These are phyloP conservation scores for Drosophila arawakana DNA, from an alignment of 1,140 invertebrate species.

Conservation along the genomic window DNA sequence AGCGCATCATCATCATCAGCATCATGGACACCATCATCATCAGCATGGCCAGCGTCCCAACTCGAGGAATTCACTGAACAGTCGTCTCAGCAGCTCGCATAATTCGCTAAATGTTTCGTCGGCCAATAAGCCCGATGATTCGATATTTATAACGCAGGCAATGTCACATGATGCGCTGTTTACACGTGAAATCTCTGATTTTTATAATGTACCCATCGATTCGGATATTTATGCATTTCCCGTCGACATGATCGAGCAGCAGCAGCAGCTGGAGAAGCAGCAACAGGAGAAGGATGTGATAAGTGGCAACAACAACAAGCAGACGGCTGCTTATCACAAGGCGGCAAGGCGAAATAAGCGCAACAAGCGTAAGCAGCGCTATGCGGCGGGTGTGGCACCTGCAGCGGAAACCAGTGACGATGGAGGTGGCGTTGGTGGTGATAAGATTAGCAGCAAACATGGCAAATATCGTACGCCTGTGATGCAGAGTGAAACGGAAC, in stretches of 20 bases:
- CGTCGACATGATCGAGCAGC: slow-evolving; percentile 90
- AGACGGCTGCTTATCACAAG: slow-evolving; percentile 56
- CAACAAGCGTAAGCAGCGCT: slow-evolving; percentile 78
- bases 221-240: slow-evolving; percentile 94
- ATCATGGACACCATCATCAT: slow-evolving; percentile 76
- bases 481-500: slow-evolving; percentile 85
- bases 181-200: slow-evolving; percentile 89
- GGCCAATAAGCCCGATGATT: slow-evolving; percentile 90
- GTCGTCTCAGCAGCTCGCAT: slow-evolving; percentile 91
- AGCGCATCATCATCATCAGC: slow-evolving; percentile 74
- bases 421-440: slow-evolving; percentile 37
- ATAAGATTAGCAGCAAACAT: slow-evolving; percentile 53
- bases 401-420: slow-evolving; percentile 66
- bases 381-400: slow-evolving; percentile 34
- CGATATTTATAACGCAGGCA: slow-evolving; percentile 93
- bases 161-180: slow-evolving; percentile 91
- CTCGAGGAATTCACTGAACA: slow-evolving; percentile 90
- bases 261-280: slow-evolving; percentile 51
- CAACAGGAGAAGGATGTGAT: neutral
- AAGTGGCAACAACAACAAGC: slow-evolving; percentile 50
- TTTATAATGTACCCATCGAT: slow-evolving; percentile 94
- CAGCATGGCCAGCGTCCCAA: slow-evolving; percentile 87
- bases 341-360: slow-evolving; percentile 71
- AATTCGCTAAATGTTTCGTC: slow-evolving; percentile 91
- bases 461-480: slow-evolving; percentile 68